A percentile compares a stretch with the other conserved stretches of the same genome.
These are phyloP conservation scores for Riptortus pedestris DNA, from an alignment of 1,140 invertebrate species.

Conservation along the genomic window DNA sequence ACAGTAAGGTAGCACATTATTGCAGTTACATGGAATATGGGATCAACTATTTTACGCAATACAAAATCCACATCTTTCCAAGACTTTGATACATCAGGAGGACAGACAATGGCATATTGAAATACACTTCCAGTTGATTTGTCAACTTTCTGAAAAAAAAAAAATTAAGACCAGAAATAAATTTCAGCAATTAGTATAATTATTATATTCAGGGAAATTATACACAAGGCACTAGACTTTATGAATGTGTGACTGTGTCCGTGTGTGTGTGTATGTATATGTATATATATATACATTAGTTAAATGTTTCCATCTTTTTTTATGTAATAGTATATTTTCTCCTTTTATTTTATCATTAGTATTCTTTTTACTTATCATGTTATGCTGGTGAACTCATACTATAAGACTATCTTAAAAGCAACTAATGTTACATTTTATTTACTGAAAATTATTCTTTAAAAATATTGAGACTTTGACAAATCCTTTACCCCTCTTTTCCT, in stretches of 20 bases:
- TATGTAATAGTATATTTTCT: too few species aligned
- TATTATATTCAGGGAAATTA: neutral
- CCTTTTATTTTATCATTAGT: too few species aligned
- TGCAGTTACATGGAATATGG: constrained; percentile 58
- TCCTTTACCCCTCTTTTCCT: too few species aligned
- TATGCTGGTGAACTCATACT: too few species aligned
- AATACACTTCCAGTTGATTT: constrained; percentile 32
- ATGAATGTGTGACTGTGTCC: neutral
- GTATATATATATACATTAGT: neutral
- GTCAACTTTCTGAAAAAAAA: constrained; percentile 24
- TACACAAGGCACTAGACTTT: neutral
- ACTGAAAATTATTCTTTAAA: too few species aligned
- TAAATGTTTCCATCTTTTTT: too few species aligned
- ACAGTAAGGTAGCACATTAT: constrained; percentile 59
- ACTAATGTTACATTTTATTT: too few species aligned
- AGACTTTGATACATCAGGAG: constrained; percentile 51
- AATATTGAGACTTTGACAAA: too few species aligned
- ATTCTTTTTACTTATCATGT: too few species aligned
- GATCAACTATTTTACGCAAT: constrained; percentile 60
- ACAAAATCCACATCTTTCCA: constrained; percentile 61
- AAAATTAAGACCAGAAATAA: neutral
- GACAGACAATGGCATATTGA: constrained; percentile 62
- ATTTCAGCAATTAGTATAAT: neutral
- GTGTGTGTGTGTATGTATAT: neutral
- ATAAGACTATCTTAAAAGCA: too few species aligned